Conservation (phyloP, 2,888 invertebrate genomes). For the Drosophila borborema region DNA sequence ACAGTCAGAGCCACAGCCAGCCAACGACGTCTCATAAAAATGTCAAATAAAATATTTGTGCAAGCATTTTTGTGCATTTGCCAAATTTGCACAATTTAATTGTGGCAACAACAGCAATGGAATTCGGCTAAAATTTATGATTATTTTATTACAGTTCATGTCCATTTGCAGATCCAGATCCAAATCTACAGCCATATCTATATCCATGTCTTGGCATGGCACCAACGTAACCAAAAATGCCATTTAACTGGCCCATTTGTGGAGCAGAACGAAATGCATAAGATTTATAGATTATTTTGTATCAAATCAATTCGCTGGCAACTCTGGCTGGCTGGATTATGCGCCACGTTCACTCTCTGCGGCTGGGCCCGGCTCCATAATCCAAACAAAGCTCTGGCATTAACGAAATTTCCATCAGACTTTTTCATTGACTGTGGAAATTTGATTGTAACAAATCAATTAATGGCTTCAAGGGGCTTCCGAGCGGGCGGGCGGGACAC, state of each 20-base stretch:
- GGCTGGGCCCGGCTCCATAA: slow-evolving; percentile 2
- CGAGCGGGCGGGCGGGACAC: background rate
- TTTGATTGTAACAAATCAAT: slow-evolving; percentile 79
- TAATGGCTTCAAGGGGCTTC: slow-evolving; percentile 49
- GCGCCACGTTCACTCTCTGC: background rate
- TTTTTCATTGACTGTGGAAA: slow-evolving; percentile 69
- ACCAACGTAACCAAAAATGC: slow-evolving; percentile 49
- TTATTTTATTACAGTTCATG: slow-evolving; percentile 67
- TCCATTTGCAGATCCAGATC: slow-evolving; percentile 11
- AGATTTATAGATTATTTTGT: slow-evolving; percentile 58
- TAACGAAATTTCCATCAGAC: slow-evolving; percentile 58
- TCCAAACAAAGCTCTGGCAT: slow-evolving; percentile 52
- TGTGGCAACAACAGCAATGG: slow-evolving; percentile 55
- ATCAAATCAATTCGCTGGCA: slow-evolving; percentile 41
- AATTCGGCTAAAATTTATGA: slow-evolving; percentile 65
- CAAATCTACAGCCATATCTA: slow-evolving; percentile 8
- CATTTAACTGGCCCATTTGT: slow-evolving; percentile 44
- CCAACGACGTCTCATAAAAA: slow-evolving; percentile 64
- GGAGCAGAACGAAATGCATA: slow-evolving; percentile 34
- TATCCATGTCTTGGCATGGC: slow-evolving; percentile 53
- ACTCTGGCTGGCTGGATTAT: slow-evolving; percentile 19
- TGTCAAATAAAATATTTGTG: slow-evolving; percentile 73
- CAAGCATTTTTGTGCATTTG: slow-evolving; percentile 75
- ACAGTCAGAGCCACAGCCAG: background rate
- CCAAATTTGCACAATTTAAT: slow-evolving; percentile 77